phyloP scores from a whole-genome alignment of 2,888 invertebrate species.

The Mactromeris polynyma region DNA sequence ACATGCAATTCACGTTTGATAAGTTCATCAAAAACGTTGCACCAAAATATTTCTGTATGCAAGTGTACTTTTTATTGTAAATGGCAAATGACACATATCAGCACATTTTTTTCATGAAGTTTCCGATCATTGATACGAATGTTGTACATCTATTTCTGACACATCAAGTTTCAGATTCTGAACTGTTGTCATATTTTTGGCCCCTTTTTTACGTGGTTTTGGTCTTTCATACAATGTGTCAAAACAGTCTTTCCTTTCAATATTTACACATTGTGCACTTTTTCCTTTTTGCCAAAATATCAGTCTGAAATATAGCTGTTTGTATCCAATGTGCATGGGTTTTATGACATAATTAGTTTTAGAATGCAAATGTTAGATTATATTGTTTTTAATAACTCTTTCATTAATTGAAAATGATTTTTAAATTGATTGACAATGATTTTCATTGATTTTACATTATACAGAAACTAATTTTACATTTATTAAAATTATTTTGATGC shows the following conservation, averaged over 20 bases:
- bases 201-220: background rate
- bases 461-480: no score
- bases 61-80: slow-evolving; percentile 13
- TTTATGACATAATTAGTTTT: background rate
- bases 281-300: slow-evolving; percentile 4
- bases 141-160: background rate
- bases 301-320: background rate
- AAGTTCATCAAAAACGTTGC: no score
- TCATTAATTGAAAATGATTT: no score
- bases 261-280: background rate
- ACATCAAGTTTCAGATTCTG: background rate
- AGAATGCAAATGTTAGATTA: background rate
- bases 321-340: background rate
- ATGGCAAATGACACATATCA: slow-evolving; percentile 14
- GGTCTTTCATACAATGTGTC: background rate
- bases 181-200: background rate
- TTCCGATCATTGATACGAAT: background rate
- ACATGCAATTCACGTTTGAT: no score
- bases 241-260: background rate
- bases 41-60: slow-evolving; percentile 11
- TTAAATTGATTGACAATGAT: no score
- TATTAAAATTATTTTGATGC: no score
- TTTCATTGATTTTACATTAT: no score
- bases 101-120: background rate
- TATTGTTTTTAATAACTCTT: no score